Evolutionary conservation across 2,888 invertebrate genomes (phyloP).

Genomic region (Pemphredon lugubris): DNA sequence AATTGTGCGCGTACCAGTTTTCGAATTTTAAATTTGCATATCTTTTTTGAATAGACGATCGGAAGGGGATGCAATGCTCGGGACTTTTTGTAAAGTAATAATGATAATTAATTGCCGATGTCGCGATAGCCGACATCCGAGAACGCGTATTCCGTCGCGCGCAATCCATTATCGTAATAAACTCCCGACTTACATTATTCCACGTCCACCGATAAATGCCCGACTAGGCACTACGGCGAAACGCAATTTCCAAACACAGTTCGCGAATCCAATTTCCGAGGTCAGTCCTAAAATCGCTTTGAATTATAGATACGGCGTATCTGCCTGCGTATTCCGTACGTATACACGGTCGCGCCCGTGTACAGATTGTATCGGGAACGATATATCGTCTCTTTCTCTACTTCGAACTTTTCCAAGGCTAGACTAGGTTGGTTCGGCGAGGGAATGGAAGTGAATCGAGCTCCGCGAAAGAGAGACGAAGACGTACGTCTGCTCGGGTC

Average conservation of each 20-base stretch:
- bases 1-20: no score
- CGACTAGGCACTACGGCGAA: slow-evolving; percentile 6
- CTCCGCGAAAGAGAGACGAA: slow-evolving; percentile 27
- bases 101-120: no score
- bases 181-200: no score
- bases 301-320: slow-evolving; percentile 34
- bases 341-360: background rate
- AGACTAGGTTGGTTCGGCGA: background rate
- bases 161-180: no score
- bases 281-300: slow-evolving; percentile 45
- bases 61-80: no score
- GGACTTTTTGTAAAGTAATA: no score
- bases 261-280: slow-evolving; percentile 56
- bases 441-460: slow-evolving; percentile 21
- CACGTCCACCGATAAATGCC: no score
- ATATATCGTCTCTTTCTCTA: background rate
- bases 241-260: slow-evolving; percentile 51
- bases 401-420: background rate
- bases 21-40: no score
- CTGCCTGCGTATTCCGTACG: slow-evolving; percentile 5
- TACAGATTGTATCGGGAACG: background rate
- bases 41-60: no score
- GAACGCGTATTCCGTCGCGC: no score
- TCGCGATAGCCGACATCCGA: no score
- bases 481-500: slow-evolving; percentile 53